Conservation (phyloP, 2,888 invertebrate species). For the Agelastica alni region DNA sequence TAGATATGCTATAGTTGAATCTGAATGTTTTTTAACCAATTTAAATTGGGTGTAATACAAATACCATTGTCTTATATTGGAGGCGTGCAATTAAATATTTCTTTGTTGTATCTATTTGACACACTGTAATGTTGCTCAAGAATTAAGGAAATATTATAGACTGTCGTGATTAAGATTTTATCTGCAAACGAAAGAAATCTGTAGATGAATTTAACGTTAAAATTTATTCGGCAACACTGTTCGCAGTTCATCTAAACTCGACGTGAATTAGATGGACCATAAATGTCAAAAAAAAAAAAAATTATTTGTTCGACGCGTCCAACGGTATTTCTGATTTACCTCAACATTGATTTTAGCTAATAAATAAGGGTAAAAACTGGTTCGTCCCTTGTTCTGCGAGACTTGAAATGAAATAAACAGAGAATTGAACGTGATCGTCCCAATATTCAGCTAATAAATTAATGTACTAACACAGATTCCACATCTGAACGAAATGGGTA, state of each 20-base stretch:
- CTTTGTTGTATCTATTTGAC: too few relatives aligned
- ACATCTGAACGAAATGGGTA: slow-evolving; percentile 6
- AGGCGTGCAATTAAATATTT: too few relatives aligned
- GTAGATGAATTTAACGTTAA: too few relatives aligned
- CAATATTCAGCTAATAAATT: slow-evolving; percentile 39
- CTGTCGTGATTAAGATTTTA: too few relatives aligned
- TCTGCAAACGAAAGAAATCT: too few relatives aligned
- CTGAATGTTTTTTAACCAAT: too few relatives aligned
- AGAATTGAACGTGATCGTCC: slow-evolving; percentile 38
- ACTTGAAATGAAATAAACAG: slow-evolving; percentile 45
- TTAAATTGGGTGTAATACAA: too few relatives aligned
- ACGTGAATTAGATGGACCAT: slow-evolving; percentile 53
- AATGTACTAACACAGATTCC: slow-evolving; percentile 23
- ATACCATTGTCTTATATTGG: too few relatives aligned
- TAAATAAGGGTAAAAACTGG: slow-evolving; percentile 54
- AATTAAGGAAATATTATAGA: too few relatives aligned
- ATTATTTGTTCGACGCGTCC: slow-evolving; percentile 26
- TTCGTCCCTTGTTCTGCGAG: slow-evolving; percentile 41
- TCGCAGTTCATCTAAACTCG: slow-evolving; percentile 36
- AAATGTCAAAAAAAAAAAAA: slow-evolving; percentile 51
- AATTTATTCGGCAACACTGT: neutral
- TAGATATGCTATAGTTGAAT: too few relatives aligned
- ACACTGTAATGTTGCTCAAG: too few relatives aligned
- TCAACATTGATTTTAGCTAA: slow-evolving; percentile 53
- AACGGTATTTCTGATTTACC: slow-evolving; percentile 47